Conservation (phyloP, 2,113 vertebrate species). For the Echinops telfairi region DNA sequence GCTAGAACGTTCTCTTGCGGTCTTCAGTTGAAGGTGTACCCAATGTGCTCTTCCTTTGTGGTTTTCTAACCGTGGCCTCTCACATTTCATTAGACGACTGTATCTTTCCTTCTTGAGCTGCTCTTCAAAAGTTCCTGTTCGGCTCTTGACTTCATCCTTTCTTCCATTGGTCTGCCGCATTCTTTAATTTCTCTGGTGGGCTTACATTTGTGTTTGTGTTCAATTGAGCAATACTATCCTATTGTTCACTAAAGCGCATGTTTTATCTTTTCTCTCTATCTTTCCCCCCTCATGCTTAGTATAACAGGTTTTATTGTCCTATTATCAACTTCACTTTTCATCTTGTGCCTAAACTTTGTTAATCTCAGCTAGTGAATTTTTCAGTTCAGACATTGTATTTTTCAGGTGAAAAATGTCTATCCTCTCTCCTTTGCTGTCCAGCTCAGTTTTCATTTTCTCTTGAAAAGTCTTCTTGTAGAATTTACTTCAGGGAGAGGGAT, state of each 20-base stretch:
- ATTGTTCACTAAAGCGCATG: not conserved
- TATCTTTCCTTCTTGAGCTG: not conserved
- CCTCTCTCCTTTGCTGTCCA: not conserved
- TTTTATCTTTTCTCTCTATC: not conserved
- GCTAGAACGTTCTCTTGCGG: no score
- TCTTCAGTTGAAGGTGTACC: no score
- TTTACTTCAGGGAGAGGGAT: no score
- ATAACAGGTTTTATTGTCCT: not conserved
- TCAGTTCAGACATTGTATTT: not conserved
- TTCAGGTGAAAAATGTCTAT: not conserved
- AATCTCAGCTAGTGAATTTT: not conserved
- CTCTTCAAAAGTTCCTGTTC: not conserved
- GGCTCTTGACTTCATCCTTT: not conserved
- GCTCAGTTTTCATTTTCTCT: not conserved
- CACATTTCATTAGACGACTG: not conserved
- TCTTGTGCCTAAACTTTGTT: not conserved
- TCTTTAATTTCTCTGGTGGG: not conserved
- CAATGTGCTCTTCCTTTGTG: not conserved
- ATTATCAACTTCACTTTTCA: not conserved
- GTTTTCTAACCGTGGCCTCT: slow-evolving; percentile 26
- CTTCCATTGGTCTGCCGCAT: not conserved
- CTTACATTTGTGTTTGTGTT: not conserved
- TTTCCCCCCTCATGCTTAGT: not conserved
- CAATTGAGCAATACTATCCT: no score
- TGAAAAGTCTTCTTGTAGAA: not conserved